Percentiles rank a stretch among this genome's conserved stretches.
Conservation (phyloP, 1,140 invertebrate species). For the Atopsyche davidsoni region DNA sequence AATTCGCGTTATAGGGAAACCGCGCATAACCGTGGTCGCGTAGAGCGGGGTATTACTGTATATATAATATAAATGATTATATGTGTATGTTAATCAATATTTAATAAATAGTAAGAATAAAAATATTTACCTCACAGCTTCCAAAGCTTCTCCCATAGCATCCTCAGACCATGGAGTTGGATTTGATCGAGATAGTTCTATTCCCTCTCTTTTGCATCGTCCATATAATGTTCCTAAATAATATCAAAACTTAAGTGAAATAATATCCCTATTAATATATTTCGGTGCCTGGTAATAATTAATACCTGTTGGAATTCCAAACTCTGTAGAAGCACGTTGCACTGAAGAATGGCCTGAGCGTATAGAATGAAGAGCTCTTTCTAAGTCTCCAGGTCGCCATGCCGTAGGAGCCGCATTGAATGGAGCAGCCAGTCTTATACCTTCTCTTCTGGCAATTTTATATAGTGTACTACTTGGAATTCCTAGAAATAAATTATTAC, state of each 20-base stretch:
- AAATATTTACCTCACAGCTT: slow-evolving; percentile 67
- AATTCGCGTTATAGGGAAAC: too few relatives aligned
- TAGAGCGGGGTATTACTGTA: too few relatives aligned
- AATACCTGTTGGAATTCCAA: slow-evolving; percentile 75
- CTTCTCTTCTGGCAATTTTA: slow-evolving; percentile 83
- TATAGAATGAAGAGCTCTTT: slow-evolving; percentile 76
- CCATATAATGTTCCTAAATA: slow-evolving; percentile 71
- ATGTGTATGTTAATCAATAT: not conserved
- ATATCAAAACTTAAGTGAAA: not conserved
- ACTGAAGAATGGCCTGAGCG: slow-evolving; percentile 76
- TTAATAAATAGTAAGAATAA: slow-evolving; percentile 6
- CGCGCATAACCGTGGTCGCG: too few relatives aligned
- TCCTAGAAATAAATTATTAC: slow-evolving; percentile 38
- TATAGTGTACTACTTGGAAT: slow-evolving; percentile 85
- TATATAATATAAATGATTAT: not conserved
- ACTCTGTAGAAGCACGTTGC: slow-evolving; percentile 76
- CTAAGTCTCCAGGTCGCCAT: slow-evolving; percentile 77
- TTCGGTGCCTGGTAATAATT: not conserved
- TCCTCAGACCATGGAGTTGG: slow-evolving; percentile 86
- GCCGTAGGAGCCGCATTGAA: slow-evolving; percentile 87
- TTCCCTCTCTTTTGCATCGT: slow-evolving; percentile 80
- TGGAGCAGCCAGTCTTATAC: slow-evolving; percentile 77
- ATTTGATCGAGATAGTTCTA: slow-evolving; percentile 77
- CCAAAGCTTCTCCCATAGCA: slow-evolving; percentile 81
- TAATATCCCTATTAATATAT: not conserved